Percentiles rank a stretch among this genome's conserved stretches.
These are phyloP conservation scores for Lacerta bilineata DNA, from an alignment of 2,797 vertebrate genomes.

Conservation along the genomic window DNA sequence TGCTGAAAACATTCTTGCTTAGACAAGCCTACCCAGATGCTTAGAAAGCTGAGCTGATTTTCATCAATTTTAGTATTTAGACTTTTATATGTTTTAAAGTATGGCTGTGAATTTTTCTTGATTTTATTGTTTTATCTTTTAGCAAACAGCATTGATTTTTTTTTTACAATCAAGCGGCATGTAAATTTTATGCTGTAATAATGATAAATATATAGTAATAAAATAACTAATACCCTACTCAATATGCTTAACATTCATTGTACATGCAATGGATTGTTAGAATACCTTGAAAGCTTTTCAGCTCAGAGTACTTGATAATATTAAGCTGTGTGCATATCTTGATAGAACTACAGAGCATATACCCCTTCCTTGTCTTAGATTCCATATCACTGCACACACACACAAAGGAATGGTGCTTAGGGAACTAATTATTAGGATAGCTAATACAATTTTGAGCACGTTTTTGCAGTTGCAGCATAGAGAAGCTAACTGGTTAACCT, in stretches of 20 bases:
- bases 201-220: too few species aligned
- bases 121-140: too few species aligned
- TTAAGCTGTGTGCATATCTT: neutral
- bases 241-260: neutral
- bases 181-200: too few species aligned
- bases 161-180: too few species aligned
- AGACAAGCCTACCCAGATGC: too few species aligned
- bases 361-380: neutral
- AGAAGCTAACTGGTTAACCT: neutral
- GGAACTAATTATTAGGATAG: neutral
- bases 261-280: neutral
- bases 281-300: neutral
- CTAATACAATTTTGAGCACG: conserved; percentile 4
- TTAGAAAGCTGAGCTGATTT: too few species aligned
- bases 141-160: too few species aligned
- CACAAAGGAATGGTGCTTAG: neutral
- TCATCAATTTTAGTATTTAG: too few species aligned
- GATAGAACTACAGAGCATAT: fast-evolving
- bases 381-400: neutral
- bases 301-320: too few species aligned
- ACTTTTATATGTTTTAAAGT: too few species aligned
- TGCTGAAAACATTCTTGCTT: too few species aligned
- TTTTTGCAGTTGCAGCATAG: neutral
- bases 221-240: neutral
- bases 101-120: too few species aligned